Percentiles rank a stretch among this genome's conserved stretches.
phyloP scores from a whole-genome alignment of 2,113 vertebrate species.

The Neopipo cinnamomea region DNA sequence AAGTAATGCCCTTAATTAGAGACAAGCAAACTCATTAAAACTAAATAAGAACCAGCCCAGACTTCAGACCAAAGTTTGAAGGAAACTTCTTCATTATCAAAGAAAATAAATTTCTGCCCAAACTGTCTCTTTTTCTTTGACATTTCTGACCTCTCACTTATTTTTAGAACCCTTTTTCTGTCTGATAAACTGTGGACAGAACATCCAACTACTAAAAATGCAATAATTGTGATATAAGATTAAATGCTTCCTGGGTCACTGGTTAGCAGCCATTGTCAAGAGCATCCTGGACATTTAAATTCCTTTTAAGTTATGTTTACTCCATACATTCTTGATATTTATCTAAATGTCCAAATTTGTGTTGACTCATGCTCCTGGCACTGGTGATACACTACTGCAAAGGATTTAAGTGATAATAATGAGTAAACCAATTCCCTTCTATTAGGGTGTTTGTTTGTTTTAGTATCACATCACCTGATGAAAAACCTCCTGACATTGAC shows the following conservation, averaged over 20 bases:
- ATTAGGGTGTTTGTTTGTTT: background rate
- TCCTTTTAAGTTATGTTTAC: background rate
- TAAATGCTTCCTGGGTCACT: background rate
- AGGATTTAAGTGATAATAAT: background rate
- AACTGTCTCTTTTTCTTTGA: background rate
- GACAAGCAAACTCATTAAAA: background rate
- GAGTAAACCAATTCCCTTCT: background rate
- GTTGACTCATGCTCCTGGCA: background rate
- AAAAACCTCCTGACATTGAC: background rate
- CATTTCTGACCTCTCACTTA: background rate
- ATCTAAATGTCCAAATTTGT: background rate
- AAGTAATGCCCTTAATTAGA: conserved; percentile 1
- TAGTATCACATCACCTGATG: background rate
- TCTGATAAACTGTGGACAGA: background rate
- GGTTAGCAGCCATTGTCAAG: background rate
- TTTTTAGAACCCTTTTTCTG: background rate
- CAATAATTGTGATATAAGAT: background rate
- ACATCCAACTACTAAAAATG: background rate
- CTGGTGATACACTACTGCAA: background rate
- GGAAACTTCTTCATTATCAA: background rate
- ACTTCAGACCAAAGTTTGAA: background rate
- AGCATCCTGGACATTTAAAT: background rate
- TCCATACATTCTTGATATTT: background rate
- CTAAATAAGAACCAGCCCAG: background rate
- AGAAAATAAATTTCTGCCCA: background rate